Base-by-base conservation (phyloP, 2,113 vertebrate species). In the Albula goreensis region DNA sequence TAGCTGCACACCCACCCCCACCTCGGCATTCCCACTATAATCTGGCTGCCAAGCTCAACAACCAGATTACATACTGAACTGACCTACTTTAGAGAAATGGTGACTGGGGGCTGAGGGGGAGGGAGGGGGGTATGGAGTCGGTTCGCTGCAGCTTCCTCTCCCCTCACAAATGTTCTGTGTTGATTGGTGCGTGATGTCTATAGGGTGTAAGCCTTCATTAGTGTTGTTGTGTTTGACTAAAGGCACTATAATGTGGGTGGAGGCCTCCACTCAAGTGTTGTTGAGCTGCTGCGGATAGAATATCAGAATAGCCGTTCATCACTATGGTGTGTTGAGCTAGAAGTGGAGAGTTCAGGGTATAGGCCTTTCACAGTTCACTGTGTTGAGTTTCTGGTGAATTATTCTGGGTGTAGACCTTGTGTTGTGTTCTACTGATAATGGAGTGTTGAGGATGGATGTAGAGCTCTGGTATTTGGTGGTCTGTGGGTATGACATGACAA, bases 21-120 rank as follows among this genome's bases (percentile, higher is more conserved):
- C n/a, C 19, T n/a, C 2, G 70, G 70, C n/a, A 31, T 74, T n/a
- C n/a, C 70, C 70, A 25, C 19, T 31, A 66, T 74, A 74, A 80
- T 80, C 78, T 80, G 78, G 10, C 50, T 80, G 78, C 50, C 15
- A 4, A 50, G 50, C 78, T 80, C 41, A 50, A 80, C 13, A 19
- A 50, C 48, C 50, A 50, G 78, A 80, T 80, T 80, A 74, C 70
- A 31, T 48, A 80, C 78, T 80, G 78, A 22, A 80, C 78, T 80
- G 78, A 80, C 78, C 78, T 80, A 80, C 78, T 80, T 80, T 50
- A 80, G 31, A n/a, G 70, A 22, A 74, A 12, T 82, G 50, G 50
- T 51, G 15, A 31, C 50, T 82, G 51, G 50, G 51, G 51, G 79
- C 8, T n/a, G 49, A 31, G 80, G 80, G 51, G 49, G 50, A 31